Percentiles rank a stretch among this genome's conserved stretches.
phyloP scores from a whole-genome alignment of 1,140 invertebrate genomes.

The Drosophila willistoni region DNA sequence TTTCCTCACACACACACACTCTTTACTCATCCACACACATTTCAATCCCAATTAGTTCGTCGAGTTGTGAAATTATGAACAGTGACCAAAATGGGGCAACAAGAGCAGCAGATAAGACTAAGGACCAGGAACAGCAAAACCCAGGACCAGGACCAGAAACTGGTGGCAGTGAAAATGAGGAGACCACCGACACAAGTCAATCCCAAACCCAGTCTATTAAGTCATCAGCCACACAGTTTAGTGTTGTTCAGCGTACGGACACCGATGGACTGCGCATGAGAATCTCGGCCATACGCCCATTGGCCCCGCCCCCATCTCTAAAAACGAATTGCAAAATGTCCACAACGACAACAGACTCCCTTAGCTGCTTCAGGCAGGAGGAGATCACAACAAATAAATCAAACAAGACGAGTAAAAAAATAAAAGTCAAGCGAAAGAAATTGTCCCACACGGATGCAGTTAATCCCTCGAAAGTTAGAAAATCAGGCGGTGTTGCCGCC shows the following conservation, averaged over 20 bases:
- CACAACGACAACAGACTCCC: conserved; percentile 12
- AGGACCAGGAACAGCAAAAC: conserved; percentile 65
- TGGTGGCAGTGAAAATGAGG: conserved; percentile 78
- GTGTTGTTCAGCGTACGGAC: conserved; percentile 79
- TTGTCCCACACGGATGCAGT: conserved; percentile 29
- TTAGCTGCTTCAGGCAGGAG: conserved; percentile 31
- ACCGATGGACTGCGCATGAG: conserved; percentile 78
- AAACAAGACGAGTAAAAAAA: conserved; percentile 58
- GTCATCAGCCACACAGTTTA: conserved; percentile 76
- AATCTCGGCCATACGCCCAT: conserved; percentile 78
- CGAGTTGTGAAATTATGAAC: conserved; percentile 77
- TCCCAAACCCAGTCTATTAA: conserved; percentile 74
- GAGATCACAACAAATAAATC: conserved; percentile 32
- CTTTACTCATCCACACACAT: background rate
- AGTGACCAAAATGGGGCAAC: conserved; percentile 80
- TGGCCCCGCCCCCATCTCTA: conserved; percentile 31
- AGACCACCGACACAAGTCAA: conserved; percentile 71
- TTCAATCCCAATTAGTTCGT: conserved; percentile 34
- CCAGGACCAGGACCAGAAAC: conserved; percentile 61
- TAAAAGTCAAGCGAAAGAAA: conserved; percentile 74
- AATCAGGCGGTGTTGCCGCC: conserved; percentile 39
- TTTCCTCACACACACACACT: conserved; percentile 20
- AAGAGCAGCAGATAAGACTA: conserved; percentile 74
- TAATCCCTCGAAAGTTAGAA: conserved; percentile 33
- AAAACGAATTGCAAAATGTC: conserved; percentile 43